These are phyloP conservation scores for Poeciliopsis occidentalis DNA, from an alignment of 2,113 vertebrate genomes.

Conservation along the genomic window DNA sequence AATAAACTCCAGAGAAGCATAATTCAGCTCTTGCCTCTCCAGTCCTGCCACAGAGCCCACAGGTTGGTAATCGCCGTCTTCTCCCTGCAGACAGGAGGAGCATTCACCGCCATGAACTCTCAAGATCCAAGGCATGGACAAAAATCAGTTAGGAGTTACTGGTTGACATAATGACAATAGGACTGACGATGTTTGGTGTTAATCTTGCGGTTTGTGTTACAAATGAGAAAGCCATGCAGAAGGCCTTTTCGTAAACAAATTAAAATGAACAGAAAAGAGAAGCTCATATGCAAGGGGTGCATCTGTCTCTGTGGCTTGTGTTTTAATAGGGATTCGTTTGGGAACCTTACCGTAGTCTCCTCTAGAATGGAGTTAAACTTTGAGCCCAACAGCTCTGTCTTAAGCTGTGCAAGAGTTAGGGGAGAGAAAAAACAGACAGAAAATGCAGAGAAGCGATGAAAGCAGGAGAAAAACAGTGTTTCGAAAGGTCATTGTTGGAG, in stretches of 20 bases:
- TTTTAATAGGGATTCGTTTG: slow-evolving; percentile 60
- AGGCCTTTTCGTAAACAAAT: slow-evolving; percentile 44
- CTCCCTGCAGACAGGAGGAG: slow-evolving; percentile 74
- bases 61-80: slow-evolving; percentile 83
- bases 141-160: slow-evolving; percentile 61
- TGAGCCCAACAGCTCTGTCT: slow-evolving; percentile 88
- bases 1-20: slow-evolving; percentile 79
- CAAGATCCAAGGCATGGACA: slow-evolving; percentile 22
- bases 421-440: slow-evolving; percentile 82
- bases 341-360: slow-evolving; percentile 85
- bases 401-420: slow-evolving; percentile 85
- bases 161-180: slow-evolving; percentile 51
- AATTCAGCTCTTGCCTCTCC: slow-evolving; percentile 83
- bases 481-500: slow-evolving; percentile 71
- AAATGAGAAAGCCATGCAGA: slow-evolving; percentile 61
- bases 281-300: slow-evolving; percentile 60
- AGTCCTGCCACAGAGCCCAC: slow-evolving; percentile 78
- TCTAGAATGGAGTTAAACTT: slow-evolving; percentile 89
- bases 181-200: slow-evolving; percentile 63
- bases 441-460: slow-evolving; percentile 83
- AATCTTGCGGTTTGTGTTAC: slow-evolving; percentile 62
- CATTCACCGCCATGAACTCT: slow-evolving; percentile 30
- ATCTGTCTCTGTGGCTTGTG: slow-evolving; percentile 60
- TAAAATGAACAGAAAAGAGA: slow-evolving; percentile 53
- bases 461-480: slow-evolving; percentile 79